A percentile compares a stretch with the other conserved stretches of the same genome.
phyloP scores from a whole-genome alignment of 2,888 invertebrate genomes.

The Parnassius apollo region DNA sequence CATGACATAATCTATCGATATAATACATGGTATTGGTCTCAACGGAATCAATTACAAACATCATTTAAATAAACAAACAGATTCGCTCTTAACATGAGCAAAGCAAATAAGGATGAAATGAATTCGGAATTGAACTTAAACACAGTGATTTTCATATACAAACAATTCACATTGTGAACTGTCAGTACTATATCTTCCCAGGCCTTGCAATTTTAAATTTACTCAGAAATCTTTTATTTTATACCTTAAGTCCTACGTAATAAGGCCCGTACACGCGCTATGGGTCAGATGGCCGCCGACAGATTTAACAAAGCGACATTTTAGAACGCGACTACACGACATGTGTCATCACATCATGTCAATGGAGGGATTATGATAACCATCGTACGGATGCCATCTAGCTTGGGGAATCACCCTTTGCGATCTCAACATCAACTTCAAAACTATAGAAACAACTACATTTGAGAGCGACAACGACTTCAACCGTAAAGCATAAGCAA shows the following conservation, averaged over 20 bases:
- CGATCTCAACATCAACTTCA: constrained; percentile 58
- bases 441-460: constrained; percentile 48
- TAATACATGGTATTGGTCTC: background rate
- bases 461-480: background rate
- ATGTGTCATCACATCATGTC: constrained; percentile 82
- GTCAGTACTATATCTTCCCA: constrained; percentile 63
- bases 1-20: background rate
- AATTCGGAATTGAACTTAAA: constrained; percentile 48
- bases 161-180: constrained; percentile 72
- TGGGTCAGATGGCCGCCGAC: constrained; percentile 34
- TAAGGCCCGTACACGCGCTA: constrained; percentile 39
- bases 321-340: constrained; percentile 74
- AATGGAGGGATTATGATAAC: constrained; percentile 81
- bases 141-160: constrained; percentile 64
- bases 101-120: constrained; percentile 55
- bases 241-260: constrained; percentile 39
- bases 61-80: constrained; percentile 42
- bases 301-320: constrained; percentile 69
- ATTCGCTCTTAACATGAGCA: constrained; percentile 55
- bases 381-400: constrained; percentile 78
- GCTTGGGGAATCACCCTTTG: constrained; percentile 76
- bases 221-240: constrained; percentile 26
- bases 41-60: constrained; percentile 20
- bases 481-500: background rate
- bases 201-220: constrained; percentile 39